phyloP scores from a whole-genome alignment of 2,797 vertebrate species.

The Pempheris klunzingeri region DNA sequence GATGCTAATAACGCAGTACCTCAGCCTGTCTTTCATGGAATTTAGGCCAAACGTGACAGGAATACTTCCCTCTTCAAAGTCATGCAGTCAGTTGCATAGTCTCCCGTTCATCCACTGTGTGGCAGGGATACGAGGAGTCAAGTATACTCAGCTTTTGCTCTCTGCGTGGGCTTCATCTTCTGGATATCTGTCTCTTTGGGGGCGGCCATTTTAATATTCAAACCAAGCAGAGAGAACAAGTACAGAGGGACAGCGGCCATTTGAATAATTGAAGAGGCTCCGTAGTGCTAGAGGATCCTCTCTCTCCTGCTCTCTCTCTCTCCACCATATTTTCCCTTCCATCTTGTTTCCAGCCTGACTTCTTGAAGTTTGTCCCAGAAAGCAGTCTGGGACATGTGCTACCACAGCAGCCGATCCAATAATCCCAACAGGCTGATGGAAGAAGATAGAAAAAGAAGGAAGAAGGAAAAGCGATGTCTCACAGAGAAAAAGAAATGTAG shows the following conservation, averaged over 20 bases:
- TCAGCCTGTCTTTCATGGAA: conserved; percentile 69
- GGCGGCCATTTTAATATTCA: conserved; percentile 84
- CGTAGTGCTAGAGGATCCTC: conserved; percentile 71
- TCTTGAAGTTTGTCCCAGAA: conserved; percentile 85
- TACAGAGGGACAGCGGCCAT: conserved; percentile 82
- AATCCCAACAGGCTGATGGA: conserved; percentile 70
- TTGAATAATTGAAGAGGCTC: conserved; percentile 85
- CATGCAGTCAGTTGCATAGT: conserved; percentile 54
- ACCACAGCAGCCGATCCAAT: conserved; percentile 71
- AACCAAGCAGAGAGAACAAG: conserved; percentile 83
- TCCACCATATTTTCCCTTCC: conserved; percentile 55
- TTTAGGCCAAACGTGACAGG: conserved; percentile 80
- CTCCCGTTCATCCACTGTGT: conserved; percentile 62
- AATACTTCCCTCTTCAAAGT: conserved; percentile 71
- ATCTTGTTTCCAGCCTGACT: conserved; percentile 50
- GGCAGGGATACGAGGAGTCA: conserved; percentile 63
- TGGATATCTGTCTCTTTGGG: conserved; percentile 80
- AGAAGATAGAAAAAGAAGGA: conserved; percentile 58
- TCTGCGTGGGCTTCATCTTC: conserved; percentile 79
- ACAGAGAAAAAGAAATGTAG: conserved; percentile 51
- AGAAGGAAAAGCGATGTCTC: conserved; percentile 51
- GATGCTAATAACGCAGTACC: conserved; percentile 61
- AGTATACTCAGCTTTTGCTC: conserved; percentile 75
- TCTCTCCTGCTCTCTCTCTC: conserved; percentile 51
- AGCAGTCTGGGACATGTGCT: conserved; percentile 76